These are phyloP conservation scores for Drosophila testacea DNA, from an alignment of 2,888 invertebrate species.

Conservation along the genomic window DNA sequence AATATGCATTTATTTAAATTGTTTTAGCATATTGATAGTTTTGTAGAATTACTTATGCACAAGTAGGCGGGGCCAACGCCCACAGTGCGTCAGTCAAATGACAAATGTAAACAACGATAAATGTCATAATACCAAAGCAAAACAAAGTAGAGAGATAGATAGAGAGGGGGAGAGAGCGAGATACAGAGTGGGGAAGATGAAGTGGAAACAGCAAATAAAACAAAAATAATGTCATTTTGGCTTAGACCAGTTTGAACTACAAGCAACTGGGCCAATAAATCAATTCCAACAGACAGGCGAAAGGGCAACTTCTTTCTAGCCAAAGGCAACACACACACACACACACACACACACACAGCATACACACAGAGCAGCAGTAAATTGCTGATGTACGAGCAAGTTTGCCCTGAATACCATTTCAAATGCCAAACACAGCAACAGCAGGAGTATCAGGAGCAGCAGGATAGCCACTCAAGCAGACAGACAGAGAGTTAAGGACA, in stretches of 20 bases:
- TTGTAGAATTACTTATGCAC: constrained; percentile 15
- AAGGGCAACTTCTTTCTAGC: constrained; percentile 45
- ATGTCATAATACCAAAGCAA: constrained; percentile 53
- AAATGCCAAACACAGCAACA: constrained; percentile 69
- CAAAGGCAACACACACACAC: constrained; percentile 18
- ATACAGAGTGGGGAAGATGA: neutral
- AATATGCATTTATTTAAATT: constrained; percentile 3
- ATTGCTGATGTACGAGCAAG: constrained; percentile 6
- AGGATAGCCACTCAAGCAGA: constrained; percentile 64
- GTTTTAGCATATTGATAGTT: constrained; percentile 11
- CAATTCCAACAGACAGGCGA: constrained; percentile 62
- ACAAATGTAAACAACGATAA: constrained; percentile 57
- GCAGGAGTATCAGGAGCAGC: constrained; percentile 30
- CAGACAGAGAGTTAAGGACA: constrained; percentile 24
- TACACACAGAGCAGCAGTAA: constrained; percentile 5
- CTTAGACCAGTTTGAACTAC: constrained; percentile 45
- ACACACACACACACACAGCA: too few species aligned
- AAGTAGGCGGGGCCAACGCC: constrained; percentile 20
- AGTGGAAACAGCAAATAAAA: constrained; percentile 18
- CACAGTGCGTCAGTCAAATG: constrained; percentile 19
- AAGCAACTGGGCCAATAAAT: constrained; percentile 67
- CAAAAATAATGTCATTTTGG: constrained; percentile 37
- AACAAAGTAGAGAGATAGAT: constrained; percentile 22
- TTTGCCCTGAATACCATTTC: constrained; percentile 51
- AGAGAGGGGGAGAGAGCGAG: neutral